Percentiles rank a stretch among this genome's conserved stretches.
These are phyloP conservation scores for Lycocerus yunnanus DNA, from an alignment of 2,888 invertebrate genomes.

Conservation along the genomic window DNA sequence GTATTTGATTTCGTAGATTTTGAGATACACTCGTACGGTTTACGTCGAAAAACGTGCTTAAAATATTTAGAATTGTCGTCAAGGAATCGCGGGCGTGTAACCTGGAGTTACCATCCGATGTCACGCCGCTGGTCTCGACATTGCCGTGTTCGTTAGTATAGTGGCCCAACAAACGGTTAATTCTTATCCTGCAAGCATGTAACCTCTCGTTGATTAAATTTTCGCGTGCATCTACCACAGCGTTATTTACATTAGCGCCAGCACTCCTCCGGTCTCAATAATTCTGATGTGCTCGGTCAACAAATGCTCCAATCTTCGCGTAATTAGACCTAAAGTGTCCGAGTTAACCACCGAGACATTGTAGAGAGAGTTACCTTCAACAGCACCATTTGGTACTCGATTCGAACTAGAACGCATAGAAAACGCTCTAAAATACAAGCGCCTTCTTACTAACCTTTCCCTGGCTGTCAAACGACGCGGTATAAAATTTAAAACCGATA, in stretches of 20 bases:
- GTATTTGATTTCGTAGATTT: conserved; percentile 42
- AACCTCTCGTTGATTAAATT: conserved; percentile 47
- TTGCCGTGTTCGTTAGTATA: background rate
- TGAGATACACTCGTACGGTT: conserved; percentile 42
- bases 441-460: conserved; percentile 31
- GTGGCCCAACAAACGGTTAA: conserved; percentile 45
- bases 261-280: conserved; percentile 19
- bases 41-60: conserved; percentile 58
- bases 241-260: background rate
- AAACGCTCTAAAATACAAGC: conserved; percentile 35
- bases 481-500: conserved; percentile 43
- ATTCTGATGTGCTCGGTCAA: conserved; percentile 38
- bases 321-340: conserved; percentile 33
- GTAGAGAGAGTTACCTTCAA: background rate
- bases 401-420: conserved; percentile 14
- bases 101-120: conserved; percentile 48
- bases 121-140: conserved; percentile 38
- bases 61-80: conserved; percentile 55
- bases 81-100: conserved; percentile 53
- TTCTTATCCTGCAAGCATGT: conserved; percentile 46
- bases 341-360: conserved; percentile 26
- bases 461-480: conserved; percentile 41
- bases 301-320: conserved; percentile 35
- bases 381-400: background rate
- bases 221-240: conserved; percentile 43